Conservation (phyloP, 2,113 vertebrate species). For the Bucco capensis region DNA sequence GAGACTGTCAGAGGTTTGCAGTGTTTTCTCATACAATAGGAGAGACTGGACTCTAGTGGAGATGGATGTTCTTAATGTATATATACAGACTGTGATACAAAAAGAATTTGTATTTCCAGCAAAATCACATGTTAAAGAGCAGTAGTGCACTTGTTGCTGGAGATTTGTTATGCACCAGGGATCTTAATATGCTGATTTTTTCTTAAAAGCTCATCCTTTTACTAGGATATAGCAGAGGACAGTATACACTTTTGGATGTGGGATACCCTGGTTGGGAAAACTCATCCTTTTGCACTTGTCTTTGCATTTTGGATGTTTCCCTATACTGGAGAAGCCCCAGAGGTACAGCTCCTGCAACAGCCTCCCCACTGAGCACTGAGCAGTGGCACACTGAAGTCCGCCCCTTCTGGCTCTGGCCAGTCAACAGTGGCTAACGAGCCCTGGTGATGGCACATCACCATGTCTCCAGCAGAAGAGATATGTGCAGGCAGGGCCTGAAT, state of each 20-base stretch:
- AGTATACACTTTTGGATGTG: background rate
- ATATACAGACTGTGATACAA: background rate
- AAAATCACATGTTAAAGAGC: background rate
- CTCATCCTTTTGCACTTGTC: background rate
- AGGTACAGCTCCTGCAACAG: background rate
- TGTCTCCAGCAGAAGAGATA: accelerated
- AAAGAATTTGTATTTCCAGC: constrained; percentile 20
- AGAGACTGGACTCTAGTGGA: background rate
- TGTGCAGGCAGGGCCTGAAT: background rate
- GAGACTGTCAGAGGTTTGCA: background rate
- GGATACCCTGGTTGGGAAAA: background rate
- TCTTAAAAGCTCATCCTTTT: background rate
- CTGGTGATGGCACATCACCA: background rate
- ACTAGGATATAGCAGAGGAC: background rate
- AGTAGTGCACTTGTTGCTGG: background rate
- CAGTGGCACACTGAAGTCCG: accelerated
- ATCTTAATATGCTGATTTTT: background rate
- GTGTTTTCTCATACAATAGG: background rate
- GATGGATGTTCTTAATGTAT: background rate
- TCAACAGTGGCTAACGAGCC: accelerated
- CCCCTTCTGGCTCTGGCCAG: background rate
- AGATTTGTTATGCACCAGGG: background rate
- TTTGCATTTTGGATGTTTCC: background rate
- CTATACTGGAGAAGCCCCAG: background rate
- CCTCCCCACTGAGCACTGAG: accelerated